phyloP scores from a whole-genome alignment of 53 echinoderm and acorn worm genomes.

The Stichopus horrens region DNA sequence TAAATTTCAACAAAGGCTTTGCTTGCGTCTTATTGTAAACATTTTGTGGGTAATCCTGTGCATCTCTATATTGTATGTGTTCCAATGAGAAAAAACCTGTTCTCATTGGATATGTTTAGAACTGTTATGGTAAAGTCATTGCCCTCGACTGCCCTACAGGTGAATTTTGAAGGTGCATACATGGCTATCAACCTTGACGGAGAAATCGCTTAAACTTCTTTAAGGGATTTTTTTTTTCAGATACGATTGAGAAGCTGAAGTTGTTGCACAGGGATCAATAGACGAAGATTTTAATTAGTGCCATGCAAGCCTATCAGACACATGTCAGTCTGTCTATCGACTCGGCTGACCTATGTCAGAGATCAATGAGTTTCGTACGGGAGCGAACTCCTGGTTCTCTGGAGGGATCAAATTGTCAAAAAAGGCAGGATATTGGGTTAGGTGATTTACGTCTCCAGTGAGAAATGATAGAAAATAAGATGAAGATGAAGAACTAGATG shows the following conservation, averaged over 20 bases:
- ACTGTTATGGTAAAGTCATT: too few relatives aligned
- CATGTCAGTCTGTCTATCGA: conserved; percentile 3
- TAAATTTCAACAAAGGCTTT: too few relatives aligned
- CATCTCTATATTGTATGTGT: too few relatives aligned
- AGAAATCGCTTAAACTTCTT: not conserved
- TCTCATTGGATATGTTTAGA: too few relatives aligned
- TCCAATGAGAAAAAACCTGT: too few relatives aligned
- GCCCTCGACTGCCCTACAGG: too few relatives aligned
- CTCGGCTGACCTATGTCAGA: not conserved
- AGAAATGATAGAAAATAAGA: not conserved
- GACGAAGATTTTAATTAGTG: conserved; percentile 24
- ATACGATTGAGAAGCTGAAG: not conserved
- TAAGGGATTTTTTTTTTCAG: too few relatives aligned
- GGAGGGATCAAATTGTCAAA: conserved; percentile 1
- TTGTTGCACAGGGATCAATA: not conserved
- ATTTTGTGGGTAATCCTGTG: too few relatives aligned
- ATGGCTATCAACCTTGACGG: not conserved
- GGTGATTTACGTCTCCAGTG: conserved; percentile 5
- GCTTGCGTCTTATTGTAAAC: too few relatives aligned
- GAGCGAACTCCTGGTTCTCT: not conserved
- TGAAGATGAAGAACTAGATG: too few relatives aligned
- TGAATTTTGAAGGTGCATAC: too few relatives aligned
- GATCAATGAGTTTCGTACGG: not conserved
- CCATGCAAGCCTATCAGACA: conserved; percentile 2
- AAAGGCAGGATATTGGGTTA: conserved; percentile 30